Percentiles rank a stretch among this genome's conserved stretches.
phyloP scores from a whole-genome alignment of 2,113 vertebrate species.

The Nicator chloris region DNA sequence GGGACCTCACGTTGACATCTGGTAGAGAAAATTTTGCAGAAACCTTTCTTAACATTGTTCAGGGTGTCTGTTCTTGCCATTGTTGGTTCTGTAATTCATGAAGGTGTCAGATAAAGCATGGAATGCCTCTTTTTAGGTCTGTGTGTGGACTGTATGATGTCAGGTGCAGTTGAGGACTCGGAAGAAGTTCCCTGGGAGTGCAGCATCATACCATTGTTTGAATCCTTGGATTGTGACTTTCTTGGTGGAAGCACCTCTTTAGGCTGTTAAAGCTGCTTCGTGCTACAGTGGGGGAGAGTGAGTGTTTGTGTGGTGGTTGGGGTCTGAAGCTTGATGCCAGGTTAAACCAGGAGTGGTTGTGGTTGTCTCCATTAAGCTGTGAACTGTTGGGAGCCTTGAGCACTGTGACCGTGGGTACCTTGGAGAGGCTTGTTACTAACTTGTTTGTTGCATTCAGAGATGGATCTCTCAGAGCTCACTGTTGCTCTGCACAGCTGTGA shows the following conservation, averaged over 20 bases:
- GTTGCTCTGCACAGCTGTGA: neutral
- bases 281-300: neutral
- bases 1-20: neutral
- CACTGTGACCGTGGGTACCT: neutral
- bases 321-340: neutral
- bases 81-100: neutral
- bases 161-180: neutral
- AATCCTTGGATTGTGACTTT: neutral
- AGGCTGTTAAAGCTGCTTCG: neutral
- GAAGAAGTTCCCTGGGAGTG: neutral
- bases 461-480: neutral
- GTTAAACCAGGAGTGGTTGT: neutral
- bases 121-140: neutral
- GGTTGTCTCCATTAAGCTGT: neutral
- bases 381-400: neutral
- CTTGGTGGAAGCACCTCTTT: neutral
- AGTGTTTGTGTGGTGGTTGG: neutral
- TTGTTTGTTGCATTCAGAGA: neutral
- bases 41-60: neutral
- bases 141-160: neutral
- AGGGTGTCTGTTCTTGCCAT: neutral
- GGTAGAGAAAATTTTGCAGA: neutral
- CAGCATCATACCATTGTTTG: neutral
- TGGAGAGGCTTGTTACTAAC: neutral
- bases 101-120: neutral